Conservation (phyloP, 1,140 invertebrate species). For the Eupeodes corollae region DNA sequence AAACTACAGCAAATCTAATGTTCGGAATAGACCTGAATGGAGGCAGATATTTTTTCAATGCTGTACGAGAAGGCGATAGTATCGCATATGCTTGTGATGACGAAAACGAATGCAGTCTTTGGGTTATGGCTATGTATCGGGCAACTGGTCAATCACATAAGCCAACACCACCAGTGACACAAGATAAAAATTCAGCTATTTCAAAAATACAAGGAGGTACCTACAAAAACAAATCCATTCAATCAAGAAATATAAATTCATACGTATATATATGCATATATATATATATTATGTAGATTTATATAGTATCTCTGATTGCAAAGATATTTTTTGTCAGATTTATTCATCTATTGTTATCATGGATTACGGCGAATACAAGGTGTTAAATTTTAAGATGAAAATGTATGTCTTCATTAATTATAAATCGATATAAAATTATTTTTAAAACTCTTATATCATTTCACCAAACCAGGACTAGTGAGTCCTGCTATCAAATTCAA, state of each 20-base stretch:
- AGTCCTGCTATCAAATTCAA: no score
- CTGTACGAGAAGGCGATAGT: slow-evolving; percentile 94
- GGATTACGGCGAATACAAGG: no score
- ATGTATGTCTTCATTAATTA: no score
- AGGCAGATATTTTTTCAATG: slow-evolving; percentile 93
- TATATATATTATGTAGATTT: not conserved
- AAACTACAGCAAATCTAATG: slow-evolving; percentile 68
- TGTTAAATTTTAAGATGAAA: no score
- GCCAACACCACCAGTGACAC: slow-evolving; percentile 84
- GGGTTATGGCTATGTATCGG: slow-evolving; percentile 98
- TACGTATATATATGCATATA: not conserved
- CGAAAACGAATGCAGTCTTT: slow-evolving; percentile 94
- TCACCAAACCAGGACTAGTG: no score
- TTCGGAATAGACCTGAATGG: slow-evolving; percentile 81
- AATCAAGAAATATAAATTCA: not conserved
- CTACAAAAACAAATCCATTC: not conserved
- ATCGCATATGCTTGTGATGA: slow-evolving; percentile 95
- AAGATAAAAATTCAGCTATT: slow-evolving; percentile 75
- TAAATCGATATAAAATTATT: no score
- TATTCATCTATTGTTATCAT: no score
- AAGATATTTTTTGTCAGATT: no score
- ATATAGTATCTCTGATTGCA: no score
- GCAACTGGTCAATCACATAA: slow-evolving; percentile 99
- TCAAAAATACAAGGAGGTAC: slow-evolving; percentile 72
- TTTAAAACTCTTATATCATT: no score